Conservation (phyloP, 2,888 invertebrate genomes). For the Tipula lateralis region DNA sequence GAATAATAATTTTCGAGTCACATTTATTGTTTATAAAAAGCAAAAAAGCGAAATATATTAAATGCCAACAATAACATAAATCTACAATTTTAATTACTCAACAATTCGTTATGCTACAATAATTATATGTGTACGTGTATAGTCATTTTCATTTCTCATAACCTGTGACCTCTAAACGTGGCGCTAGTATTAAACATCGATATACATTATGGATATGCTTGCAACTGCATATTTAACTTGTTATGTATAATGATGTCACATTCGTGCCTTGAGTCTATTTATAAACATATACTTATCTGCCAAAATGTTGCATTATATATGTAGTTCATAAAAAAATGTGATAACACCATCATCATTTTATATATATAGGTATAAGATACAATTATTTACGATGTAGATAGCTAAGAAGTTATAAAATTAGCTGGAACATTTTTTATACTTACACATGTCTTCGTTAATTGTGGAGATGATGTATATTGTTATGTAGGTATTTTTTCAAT, state of each 20-base stretch:
- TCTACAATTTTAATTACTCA: neutral
- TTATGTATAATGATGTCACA: neutral
- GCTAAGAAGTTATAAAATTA: too few relatives aligned
- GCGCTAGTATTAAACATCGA: neutral
- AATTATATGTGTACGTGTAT: slow-evolving; percentile 13
- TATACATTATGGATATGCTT: neutral
- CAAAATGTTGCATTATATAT: neutral
- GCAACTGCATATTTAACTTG: neutral
- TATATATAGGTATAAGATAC: neutral
- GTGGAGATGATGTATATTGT: neutral
- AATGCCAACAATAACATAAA: neutral
- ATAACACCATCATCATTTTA: neutral
- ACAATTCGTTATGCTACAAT: neutral
- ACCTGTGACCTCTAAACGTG: neutral
- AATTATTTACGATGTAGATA: neutral
- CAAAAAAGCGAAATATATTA: neutral
- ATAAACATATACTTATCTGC: neutral
- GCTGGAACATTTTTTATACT: neutral
- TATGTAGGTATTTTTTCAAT: neutral
- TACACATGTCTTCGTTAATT: too few relatives aligned
- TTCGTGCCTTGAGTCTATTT: neutral
- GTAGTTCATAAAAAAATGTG: neutral
- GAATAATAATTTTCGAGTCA: neutral
- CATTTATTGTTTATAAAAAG: neutral
- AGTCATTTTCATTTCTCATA: neutral